A percentile compares a stretch with the other conserved stretches of the same genome.
phyloP scores from a whole-genome alignment of 2,888 invertebrate genomes.

The Patella depressa region DNA sequence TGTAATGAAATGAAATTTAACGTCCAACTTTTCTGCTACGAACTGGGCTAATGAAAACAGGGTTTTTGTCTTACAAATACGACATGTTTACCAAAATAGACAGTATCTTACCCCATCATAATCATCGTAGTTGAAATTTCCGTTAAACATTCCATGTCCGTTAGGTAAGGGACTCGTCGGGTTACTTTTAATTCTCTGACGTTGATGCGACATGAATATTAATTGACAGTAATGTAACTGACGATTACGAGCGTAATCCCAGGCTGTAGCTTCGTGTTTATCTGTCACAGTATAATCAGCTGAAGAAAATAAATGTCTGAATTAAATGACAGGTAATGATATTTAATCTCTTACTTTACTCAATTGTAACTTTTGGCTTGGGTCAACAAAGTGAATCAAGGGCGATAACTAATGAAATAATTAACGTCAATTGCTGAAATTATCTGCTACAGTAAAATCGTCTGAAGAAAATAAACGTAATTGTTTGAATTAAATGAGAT shows the following conservation, averaged over 20 bases:
- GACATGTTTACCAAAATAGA: not conserved
- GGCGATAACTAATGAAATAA: too few relatives aligned
- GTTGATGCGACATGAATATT: constrained; percentile 69
- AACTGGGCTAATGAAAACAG: not conserved
- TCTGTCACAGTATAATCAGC: constrained; percentile 65
- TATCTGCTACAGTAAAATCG: too few relatives aligned
- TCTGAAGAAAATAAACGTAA: too few relatives aligned
- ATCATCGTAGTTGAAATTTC: not conserved
- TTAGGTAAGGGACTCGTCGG: constrained; percentile 56
- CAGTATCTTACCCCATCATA: not conserved
- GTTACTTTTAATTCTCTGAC: constrained; percentile 60
- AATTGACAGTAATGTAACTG: constrained; percentile 70
- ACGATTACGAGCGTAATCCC: constrained; percentile 68
- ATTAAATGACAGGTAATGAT: too few relatives aligned
- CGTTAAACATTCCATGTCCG: constrained; percentile 38
- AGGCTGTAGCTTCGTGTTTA: constrained; percentile 65
- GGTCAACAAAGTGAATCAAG: too few relatives aligned
- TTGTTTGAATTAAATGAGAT: too few relatives aligned
- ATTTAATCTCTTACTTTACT: too few relatives aligned
- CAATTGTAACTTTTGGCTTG: not conserved
- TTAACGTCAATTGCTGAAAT: too few relatives aligned
- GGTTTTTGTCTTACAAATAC: too few relatives aligned
- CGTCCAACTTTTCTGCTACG: too few relatives aligned
- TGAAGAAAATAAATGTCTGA: constrained; percentile 28
- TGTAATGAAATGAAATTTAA: too few relatives aligned